These are phyloP conservation scores for Mythimna ferrago DNA, from an alignment of 2,888 invertebrate genomes.

Conservation along the genomic window DNA sequence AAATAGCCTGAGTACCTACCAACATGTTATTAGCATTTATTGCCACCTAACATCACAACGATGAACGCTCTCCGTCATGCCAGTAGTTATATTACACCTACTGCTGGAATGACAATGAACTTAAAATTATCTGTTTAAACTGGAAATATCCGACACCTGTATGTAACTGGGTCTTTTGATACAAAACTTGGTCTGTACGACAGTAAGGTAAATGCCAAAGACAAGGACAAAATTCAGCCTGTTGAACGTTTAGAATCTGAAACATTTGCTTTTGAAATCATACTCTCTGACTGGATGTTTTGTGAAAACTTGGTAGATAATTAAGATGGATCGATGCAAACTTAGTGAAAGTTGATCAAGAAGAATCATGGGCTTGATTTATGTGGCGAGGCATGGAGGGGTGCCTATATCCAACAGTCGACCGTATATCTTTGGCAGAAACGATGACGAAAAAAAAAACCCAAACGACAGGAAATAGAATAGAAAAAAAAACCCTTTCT, in stretches of 20 bases:
- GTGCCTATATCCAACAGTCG: neutral
- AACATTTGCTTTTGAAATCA: neutral
- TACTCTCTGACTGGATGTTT: no score
- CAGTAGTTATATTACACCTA: conserved; percentile 3
- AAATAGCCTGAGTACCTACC: neutral
- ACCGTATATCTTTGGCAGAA: neutral
- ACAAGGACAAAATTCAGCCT: neutral
- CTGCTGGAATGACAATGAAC: conserved; percentile 40
- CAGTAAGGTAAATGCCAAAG: neutral
- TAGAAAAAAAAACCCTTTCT: no score
- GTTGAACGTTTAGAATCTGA: neutral
- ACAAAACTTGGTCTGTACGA: neutral
- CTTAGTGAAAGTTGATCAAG: no score
- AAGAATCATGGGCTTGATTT: neutral
- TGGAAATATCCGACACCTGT: conserved; percentile 4
- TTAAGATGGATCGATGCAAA: no score
- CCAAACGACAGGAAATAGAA: neutral
- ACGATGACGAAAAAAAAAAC: neutral
- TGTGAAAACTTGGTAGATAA: no score
- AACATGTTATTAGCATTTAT: conserved; percentile 19
- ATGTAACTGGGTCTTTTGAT: neutral
- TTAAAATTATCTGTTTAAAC: conserved; percentile 4
- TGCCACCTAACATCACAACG: conserved; percentile 5
- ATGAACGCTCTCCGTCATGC: neutral
- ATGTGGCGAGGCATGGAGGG: neutral